Conservation (phyloP, 2,797 vertebrate genomes). For the Phrynocephalus forsythii region DNA sequence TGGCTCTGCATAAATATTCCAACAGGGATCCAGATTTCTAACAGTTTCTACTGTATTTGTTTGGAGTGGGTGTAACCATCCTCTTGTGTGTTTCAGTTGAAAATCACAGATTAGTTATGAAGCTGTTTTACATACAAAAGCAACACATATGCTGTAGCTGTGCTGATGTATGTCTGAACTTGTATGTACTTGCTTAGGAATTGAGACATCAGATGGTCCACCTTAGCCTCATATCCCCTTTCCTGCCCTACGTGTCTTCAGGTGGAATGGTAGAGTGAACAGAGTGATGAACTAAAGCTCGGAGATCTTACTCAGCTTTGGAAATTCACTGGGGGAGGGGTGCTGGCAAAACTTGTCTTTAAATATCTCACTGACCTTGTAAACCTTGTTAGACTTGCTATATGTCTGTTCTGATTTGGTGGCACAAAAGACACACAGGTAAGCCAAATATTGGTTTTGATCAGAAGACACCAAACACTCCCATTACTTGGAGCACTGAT, state of each 20-base stretch:
- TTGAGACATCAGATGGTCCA: too few relatives aligned
- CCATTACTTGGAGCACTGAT: not conserved
- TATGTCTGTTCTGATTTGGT: too few relatives aligned
- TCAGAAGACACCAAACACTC: not conserved
- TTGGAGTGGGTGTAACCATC: not conserved
- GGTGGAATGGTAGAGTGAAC: not conserved
- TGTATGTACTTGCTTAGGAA: too few relatives aligned
- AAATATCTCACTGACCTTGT: too few relatives aligned
- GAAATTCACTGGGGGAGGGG: too few relatives aligned
- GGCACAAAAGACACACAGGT: too few relatives aligned
- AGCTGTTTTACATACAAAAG: too few relatives aligned
- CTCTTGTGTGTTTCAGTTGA: not conserved
- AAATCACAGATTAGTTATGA: too few relatives aligned
- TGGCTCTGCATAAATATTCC: slow-evolving; percentile 67
- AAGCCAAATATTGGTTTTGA: not conserved
- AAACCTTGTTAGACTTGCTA: too few relatives aligned
- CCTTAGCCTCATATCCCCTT: not conserved
- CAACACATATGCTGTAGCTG: too few relatives aligned
- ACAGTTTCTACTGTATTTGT: not conserved
- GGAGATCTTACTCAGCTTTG: not conserved
- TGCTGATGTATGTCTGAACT: too few relatives aligned
- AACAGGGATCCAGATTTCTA: slow-evolving; percentile 36
- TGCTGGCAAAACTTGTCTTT: too few relatives aligned
- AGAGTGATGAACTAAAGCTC: not conserved
- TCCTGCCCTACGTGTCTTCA: not conserved